Evolutionary conservation across 1,140 invertebrate species (phyloP), one percentile per base, ranked within the genome.

Genomic region (Zaprionus taronus): DNA sequence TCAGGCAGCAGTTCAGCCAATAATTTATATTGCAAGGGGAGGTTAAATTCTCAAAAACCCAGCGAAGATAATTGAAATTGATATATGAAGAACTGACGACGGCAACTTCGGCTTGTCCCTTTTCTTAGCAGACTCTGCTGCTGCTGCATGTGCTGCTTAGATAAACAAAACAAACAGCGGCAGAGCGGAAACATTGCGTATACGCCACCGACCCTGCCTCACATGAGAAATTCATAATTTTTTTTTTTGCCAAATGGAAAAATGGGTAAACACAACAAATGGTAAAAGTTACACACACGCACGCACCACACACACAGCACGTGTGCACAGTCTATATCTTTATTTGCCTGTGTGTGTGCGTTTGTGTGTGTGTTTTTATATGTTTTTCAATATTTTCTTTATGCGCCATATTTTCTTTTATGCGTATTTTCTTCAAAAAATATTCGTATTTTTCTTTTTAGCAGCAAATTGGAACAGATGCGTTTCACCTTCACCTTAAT

Each of bases 401-500:
- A 83, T 81, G 72, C 81, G 80, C 81, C 73, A 70, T 79, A 69
- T 77, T 74, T 58, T 57, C 53, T 66, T 57, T 60, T 70, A 72
- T 72, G 47, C 47, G 31, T 24, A 28, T 51, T 53, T 72, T 76
- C 36, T 44, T 72, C 24, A 65, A 55, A 61, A 65, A 55, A 65
- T 66, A 55, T 74, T 77, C 65, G 36, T 51, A 63, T 77, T 77
- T 67, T 38, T 57, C 28, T 47, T 61, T 64, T 57, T 55, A 53
- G 49, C 67, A 51, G 49, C 65, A 83, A 83, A 71, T 75, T 71
- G 71, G 81, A 83, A 81, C 81, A 84, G 75, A 83, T 84, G 78
- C 81, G 78, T 74, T 79, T 90, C 81, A 89, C 84, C 84, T 89
- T 89, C 85, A 83, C 81, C 84, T 90, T 89, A 90, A 84, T 90